Base-by-base conservation (phyloP, 2,888 invertebrate genomes). In the Tachina grossa region DNA sequence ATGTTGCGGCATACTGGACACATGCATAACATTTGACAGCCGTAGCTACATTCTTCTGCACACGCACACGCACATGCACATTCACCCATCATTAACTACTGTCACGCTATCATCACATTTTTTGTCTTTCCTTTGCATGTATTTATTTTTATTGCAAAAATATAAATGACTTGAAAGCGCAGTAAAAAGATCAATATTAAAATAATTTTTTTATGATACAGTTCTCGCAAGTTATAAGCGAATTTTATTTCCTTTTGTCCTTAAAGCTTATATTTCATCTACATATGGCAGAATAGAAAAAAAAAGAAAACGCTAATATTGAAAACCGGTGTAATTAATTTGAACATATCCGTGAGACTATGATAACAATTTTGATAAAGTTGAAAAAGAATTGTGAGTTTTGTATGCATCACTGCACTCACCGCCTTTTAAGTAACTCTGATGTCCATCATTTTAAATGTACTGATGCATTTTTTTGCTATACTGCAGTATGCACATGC, bases 301-400 rank as follows among this genome's bases (percentile, higher is more conserved):
- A 63, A 75, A 55, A 45, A 63, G 1, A 31, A 61, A 65, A 43
- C 22, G n/a, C 59, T 72, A 80, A 76, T 71, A 76, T 72, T 39
- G 13, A 41, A 66, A 81, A 68, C 84, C 77, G 72, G 68, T 74
- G 84, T 69, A 81, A 85, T 85, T 85, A 85, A 81, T 85, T 85
- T 78, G 53, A 85, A 65, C 63, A 69, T 57, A 74, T 77, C 77
- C 77, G 63, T 81, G 77, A 81, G 72, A 85, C 72, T 85, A 85
- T 78, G 72, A 77, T 74, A 81, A 68, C 11, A 77, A 74, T 74
- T 43, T 39, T 81, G 84, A 84, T 84, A 81, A 84, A 61, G 47
- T 55, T 51, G 22, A 59, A 41, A 4, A 65, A 75, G 65, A 71
- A 66, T 76, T 59, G 45, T 59, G 55, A 47, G 41, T 61, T 19